phyloP scores from a whole-genome alignment of 30 jellyfish, hydroid and myxozoan species.

The Phacellophora camtschatica region DNA sequence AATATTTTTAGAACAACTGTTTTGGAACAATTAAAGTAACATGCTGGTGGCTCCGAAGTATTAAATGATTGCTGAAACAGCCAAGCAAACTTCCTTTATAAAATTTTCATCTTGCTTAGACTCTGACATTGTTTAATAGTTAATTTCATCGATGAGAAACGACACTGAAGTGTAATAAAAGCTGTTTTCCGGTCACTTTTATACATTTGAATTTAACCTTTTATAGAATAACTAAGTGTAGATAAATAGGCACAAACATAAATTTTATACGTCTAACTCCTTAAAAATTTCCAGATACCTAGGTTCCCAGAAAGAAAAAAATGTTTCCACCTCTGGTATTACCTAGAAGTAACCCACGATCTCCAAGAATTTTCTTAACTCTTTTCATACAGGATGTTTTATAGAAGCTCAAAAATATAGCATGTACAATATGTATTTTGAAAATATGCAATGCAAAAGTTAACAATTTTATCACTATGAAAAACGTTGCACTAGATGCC shows the following conservation, averaged over 20 bases:
- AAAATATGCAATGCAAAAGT: too few species aligned
- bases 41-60: constrained; percentile 11
- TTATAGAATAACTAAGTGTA: neutral
- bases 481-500: too few species aligned
- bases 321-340: too few species aligned
- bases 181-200: neutral
- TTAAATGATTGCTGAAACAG: constrained; percentile 13
- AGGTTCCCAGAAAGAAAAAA: neutral
- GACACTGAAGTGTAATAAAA: constrained; percentile 1
- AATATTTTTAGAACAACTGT: constrained; percentile 3
- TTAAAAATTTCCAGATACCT: neutral
- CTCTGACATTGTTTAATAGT: constrained; percentile 14
- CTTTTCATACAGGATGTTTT: too few species aligned
- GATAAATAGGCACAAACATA: constrained; percentile 1
- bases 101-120: neutral
- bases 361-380: too few species aligned
- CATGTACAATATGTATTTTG: too few species aligned
- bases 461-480: too few species aligned
- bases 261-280: neutral
- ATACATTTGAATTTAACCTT: neutral
- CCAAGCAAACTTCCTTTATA: constrained; percentile 1
- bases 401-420: too few species aligned
- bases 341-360: too few species aligned
- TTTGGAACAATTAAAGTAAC: constrained; percentile 7
- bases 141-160: constrained; percentile 1